A percentile compares a stretch with the other conserved stretches of the same genome.
Conservation (phyloP, 2,797 vertebrate genomes). For the Poecilia wingei region DNA sequence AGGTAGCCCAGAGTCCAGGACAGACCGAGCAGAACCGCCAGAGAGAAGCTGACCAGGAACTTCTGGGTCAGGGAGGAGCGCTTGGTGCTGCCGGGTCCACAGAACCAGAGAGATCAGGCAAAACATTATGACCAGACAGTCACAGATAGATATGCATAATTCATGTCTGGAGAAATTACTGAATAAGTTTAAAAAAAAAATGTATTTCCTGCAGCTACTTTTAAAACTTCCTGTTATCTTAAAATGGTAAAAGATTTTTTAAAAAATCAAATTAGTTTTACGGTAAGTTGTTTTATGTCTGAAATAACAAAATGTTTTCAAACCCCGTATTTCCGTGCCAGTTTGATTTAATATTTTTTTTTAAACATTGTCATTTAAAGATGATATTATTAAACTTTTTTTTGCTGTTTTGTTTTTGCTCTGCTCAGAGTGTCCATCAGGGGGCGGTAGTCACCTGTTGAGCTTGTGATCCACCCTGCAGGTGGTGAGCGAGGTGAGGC, state of each 20-base stretch:
- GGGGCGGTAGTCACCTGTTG: constrained; percentile 62
- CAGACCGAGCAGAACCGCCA: constrained; percentile 70
- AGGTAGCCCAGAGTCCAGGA: constrained; percentile 80
- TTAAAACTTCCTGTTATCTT: background rate
- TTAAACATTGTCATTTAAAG: background rate
- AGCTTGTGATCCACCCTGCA: constrained; percentile 61
- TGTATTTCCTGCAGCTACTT: background rate
- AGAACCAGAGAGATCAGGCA: background rate
- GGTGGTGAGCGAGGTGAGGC: constrained; percentile 55
- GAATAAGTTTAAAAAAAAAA: too few relatives aligned
- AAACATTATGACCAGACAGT: background rate
- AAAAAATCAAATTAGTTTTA: background rate
- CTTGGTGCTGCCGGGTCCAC: constrained; percentile 53
- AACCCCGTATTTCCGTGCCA: background rate
- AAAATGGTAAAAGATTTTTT: background rate
- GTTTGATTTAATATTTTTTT: background rate
- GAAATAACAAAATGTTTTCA: background rate
- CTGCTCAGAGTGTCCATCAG: background rate
- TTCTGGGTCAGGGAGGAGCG: constrained; percentile 62
- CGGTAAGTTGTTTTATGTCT: background rate
- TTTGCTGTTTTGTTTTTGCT: background rate
- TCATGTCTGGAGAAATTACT: too few relatives aligned
- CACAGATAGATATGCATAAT: background rate
- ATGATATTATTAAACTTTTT: background rate
- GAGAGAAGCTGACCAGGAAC: constrained; percentile 64